Conservation (phyloP, 2,888 invertebrate genomes). For the Drosophila greeni region DNA sequence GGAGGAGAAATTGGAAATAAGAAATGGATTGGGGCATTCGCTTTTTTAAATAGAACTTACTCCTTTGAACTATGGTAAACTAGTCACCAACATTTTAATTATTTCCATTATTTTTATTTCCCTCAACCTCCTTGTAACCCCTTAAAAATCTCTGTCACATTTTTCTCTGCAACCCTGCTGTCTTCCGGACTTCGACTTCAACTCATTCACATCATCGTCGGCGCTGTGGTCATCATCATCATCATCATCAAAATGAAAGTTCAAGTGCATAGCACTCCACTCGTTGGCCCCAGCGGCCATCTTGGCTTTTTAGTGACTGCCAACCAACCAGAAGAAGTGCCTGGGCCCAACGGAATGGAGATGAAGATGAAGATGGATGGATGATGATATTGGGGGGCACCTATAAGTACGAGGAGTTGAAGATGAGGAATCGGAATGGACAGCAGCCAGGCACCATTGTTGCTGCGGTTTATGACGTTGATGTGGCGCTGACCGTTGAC, state of each 20-base stretch:
- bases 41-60: no score
- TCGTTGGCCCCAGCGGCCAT: conserved; percentile 65
- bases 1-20: no score
- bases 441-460: conserved; percentile 28
- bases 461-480: conserved; percentile 60
- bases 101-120: not conserved
- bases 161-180: conserved; percentile 17
- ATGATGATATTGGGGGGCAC: conserved; percentile 29
- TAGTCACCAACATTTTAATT: no score
- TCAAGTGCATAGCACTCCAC: conserved; percentile 57
- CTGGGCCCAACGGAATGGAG: conserved; percentile 31
- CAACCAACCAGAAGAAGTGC: conserved; percentile 66
- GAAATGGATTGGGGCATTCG: no score
- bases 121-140: no score
- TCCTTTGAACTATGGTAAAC: no score
- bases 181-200: conserved; percentile 3
- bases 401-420: conserved; percentile 4
- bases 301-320: conserved; percentile 54
- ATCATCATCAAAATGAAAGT: conserved; percentile 55
- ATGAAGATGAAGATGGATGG: conserved; percentile 33
- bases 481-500: conserved; percentile 53
- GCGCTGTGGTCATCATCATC: conserved; percentile 10
- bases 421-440: conserved; percentile 37
- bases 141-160: not conserved
- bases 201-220: conserved; percentile 36